A percentile compares a stretch with the other conserved stretches of the same genome.
Evolutionary conservation across 2,797 vertebrate species (phyloP).

Genomic region (Muraenolepis orangiensis): DNA sequence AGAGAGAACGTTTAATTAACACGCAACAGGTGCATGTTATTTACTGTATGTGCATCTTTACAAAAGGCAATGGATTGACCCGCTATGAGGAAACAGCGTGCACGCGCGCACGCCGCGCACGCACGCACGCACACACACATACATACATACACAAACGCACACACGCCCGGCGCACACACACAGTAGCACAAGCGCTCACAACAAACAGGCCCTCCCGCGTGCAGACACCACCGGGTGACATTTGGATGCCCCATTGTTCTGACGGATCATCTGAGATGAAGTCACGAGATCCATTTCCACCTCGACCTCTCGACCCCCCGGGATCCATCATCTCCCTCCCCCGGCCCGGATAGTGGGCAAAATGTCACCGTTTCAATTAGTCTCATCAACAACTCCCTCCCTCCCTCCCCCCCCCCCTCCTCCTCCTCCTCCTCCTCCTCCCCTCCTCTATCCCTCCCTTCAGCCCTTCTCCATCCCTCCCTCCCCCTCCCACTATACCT

Average conservation of each 20-base stretch:
- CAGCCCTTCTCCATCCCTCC: too few relatives aligned
- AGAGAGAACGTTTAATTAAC: not conserved
- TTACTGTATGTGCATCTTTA: not conserved
- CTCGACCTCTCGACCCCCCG: slow-evolving; percentile 43
- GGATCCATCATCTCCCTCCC: slow-evolving; percentile 4
- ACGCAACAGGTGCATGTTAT: not conserved
- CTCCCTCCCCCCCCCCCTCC: too few relatives aligned
- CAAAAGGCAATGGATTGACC: too few relatives aligned
- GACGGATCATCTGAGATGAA: slow-evolving; percentile 70
- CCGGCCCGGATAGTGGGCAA: too few relatives aligned
- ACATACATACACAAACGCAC: too few relatives aligned
- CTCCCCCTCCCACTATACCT: too few relatives aligned
- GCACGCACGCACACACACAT: too few relatives aligned
- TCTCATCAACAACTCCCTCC: slow-evolving; percentile 59
- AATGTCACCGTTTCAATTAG: slow-evolving; percentile 69
- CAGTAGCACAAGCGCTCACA: slow-evolving; percentile 16
- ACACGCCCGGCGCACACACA: slow-evolving; percentile 4
- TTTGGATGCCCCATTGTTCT: slow-evolving; percentile 60
- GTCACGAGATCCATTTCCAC: slow-evolving; percentile 65
- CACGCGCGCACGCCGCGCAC: too few relatives aligned
- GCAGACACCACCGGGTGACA: slow-evolving; percentile 61
- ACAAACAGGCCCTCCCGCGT: slow-evolving; percentile 38
- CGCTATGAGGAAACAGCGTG: too few relatives aligned
- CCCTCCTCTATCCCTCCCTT: too few relatives aligned
- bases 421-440: too few relatives aligned